phyloP scores from a whole-genome alignment of 2,113 vertebrate species.

The Mus musculus region GRCm39 chr16:37922001-37922500 shows the following conservation, averaged over 20 bases:
- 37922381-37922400: background rate
- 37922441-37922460: too few species aligned
- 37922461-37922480: too few species aligned
- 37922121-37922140: background rate
- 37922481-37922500: too few species aligned
- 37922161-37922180: background rate
- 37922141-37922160: background rate
- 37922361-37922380: background rate
- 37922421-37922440: too few species aligned
- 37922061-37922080: background rate
- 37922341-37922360: background rate
- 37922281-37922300: background rate
- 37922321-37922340: background rate
- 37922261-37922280: background rate
- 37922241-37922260: background rate
- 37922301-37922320: background rate
- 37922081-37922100: background rate
- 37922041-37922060: background rate
- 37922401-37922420: too few species aligned
- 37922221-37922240: background rate
- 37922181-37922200: background rate
- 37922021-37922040: background rate
- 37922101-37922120: background rate
- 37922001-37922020: background rate
- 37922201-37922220: background rate